Percentiles rank a stretch among this genome's conserved stretches.
Conservation (phyloP, 1,140 invertebrate species). For the Halesus radiatus region DNA sequence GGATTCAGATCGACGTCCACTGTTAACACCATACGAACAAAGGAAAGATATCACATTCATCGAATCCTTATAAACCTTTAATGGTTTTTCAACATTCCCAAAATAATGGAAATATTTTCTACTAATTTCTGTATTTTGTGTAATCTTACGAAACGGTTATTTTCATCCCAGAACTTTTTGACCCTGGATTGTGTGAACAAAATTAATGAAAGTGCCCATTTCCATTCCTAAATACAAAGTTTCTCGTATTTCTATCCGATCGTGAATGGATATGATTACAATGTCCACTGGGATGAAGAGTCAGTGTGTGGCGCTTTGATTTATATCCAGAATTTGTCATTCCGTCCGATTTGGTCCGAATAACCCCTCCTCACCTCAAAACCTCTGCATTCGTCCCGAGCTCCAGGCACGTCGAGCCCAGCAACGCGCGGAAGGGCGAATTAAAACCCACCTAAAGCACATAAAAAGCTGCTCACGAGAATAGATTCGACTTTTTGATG, state of each 20-base stretch:
- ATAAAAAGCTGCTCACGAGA: background rate
- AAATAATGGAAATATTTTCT: too few species aligned
- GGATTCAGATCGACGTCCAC: too few species aligned
- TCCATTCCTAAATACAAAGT: too few species aligned
- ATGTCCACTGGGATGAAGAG: slow-evolving; percentile 20
- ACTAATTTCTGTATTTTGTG: too few species aligned
- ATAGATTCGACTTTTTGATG: background rate
- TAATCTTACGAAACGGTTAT: too few species aligned
- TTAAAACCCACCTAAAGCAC: background rate
- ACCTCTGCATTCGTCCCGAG: background rate
- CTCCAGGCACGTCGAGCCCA: background rate
- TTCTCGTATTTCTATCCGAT: background rate
- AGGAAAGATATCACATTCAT: too few species aligned
- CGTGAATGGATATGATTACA: background rate
- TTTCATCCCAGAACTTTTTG: too few species aligned
- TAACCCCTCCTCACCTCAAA: slow-evolving; percentile 12
- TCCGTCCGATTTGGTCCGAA: slow-evolving; percentile 43
- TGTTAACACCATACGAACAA: too few species aligned
- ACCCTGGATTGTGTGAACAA: too few species aligned
- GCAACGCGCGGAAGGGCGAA: background rate
- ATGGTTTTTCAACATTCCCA: too few species aligned
- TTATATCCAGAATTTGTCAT: slow-evolving; percentile 56
- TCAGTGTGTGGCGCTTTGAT: slow-evolving; percentile 31
- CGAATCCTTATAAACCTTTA: too few species aligned
- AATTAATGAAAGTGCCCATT: too few species aligned